Conservation (phyloP, 2,888 invertebrate genomes). For the Spisula subtruncata region DNA sequence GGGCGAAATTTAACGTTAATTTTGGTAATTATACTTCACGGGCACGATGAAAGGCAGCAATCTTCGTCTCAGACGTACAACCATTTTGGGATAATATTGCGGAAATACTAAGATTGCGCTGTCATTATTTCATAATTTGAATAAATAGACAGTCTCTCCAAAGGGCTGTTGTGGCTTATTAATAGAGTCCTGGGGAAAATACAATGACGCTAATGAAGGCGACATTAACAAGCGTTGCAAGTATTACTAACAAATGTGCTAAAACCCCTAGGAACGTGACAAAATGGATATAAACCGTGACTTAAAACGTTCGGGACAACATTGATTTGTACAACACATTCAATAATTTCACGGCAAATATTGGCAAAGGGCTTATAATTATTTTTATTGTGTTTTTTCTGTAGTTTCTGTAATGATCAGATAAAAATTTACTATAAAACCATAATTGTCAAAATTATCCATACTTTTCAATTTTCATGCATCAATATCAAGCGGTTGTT, state of each 20-base stretch:
- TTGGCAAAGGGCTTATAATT: background rate
- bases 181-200: conserved; percentile 49
- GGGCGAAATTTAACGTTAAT: conserved; percentile 62
- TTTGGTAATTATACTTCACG: conserved; percentile 66
- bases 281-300: conserved; percentile 1
- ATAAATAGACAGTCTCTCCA: conserved; percentile 55
- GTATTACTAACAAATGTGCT: background rate
- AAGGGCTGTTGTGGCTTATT: conserved; percentile 49
- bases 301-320: background rate
- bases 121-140: conserved; percentile 69
- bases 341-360: background rate
- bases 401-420: no score
- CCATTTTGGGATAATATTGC: conserved; percentile 66
- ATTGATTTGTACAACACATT: background rate
- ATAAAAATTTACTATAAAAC: no score
- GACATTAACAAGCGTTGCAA: conserved; percentile 8
- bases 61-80: conserved; percentile 61
- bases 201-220: conserved; percentile 52
- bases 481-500: no score
- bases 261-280: background rate
- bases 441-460: background rate
- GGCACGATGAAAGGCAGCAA: conserved; percentile 62
- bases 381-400: no score
- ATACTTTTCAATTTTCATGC: no score
- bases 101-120: conserved; percentile 64